phyloP scores from a whole-genome alignment of 1,140 invertebrate species.

The Heliconius hermathena region DNA sequence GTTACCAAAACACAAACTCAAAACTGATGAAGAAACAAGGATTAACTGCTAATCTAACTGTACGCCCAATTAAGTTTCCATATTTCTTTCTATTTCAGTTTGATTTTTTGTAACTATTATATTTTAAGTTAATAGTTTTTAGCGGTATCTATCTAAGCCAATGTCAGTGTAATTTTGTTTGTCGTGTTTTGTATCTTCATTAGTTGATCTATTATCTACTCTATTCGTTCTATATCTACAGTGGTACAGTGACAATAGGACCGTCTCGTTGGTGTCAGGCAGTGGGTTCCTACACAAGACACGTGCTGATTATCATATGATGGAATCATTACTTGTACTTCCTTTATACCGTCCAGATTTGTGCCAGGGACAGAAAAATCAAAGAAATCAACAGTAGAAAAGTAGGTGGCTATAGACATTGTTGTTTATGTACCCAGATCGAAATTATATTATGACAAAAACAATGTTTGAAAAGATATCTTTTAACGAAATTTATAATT shows the following conservation, averaged over 20 bases:
- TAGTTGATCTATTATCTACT: conserved; percentile 51
- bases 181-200: conserved; percentile 41
- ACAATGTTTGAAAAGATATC: not conserved
- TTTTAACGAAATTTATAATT: too few species aligned
- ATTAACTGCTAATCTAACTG: not conserved
- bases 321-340: conserved; percentile 80
- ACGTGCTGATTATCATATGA: conserved; percentile 75
- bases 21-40: conserved; percentile 43
- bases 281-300: conserved; percentile 73
- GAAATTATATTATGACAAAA: not conserved
- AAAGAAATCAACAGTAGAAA: conserved; percentile 70
- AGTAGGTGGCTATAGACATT: conserved; percentile 37
- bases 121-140: not conserved
- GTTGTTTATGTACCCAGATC: conserved; percentile 28
- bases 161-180: conserved; percentile 35
- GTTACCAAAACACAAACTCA: conserved; percentile 16
- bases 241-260: conserved; percentile 67
- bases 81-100: not conserved
- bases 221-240: conserved; percentile 57
- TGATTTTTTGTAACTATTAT: not conserved
- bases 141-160: conserved; percentile 6
- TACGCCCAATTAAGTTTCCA: not conserved
- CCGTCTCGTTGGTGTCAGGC: conserved; percentile 58
- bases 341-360: conserved; percentile 70
- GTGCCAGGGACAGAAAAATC: conserved; percentile 74